Base-by-base conservation (phyloP, 2,888 invertebrate species). In the Rhimphoctona megacephalus region DNA sequence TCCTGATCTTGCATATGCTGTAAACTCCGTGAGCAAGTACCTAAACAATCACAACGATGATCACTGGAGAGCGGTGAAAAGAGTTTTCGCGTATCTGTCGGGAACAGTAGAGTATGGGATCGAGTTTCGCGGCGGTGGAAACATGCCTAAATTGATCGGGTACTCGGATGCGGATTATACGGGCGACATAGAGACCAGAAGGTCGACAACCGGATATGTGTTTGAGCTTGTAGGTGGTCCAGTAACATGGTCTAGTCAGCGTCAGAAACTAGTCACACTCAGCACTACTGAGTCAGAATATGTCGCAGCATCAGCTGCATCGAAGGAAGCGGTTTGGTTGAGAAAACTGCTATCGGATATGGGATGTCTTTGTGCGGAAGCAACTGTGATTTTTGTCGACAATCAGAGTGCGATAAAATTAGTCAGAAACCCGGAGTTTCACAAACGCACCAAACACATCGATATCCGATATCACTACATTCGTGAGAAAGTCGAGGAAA, bases 211-310 rank as follows among this genome's bases (percentile, higher is more conserved):
- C 17, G 89, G 89, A 7, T 87, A 86, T 61, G 22, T 89, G 0
- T 87, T 89, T 49, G 17, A 73, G 17, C 54, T 86, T 0, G 70
- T 76, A 39, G 76, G 76, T 72, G 22, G 86, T 85, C 11, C 80
- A 1, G 17, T 90, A 1, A 82, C 83, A 22, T 90, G 89, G 90
- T 30, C 81, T 5, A 83, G 78, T 64, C 85, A 87, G 66, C 49
- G 85, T 6, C 89, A 90, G 67, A 77, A 82, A 30, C 43, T 87
- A 17, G 88, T 89, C 0, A 88, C 88, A 3, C 74, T 82, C 0
- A 90, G 87, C 9, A 87, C 88, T 1, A 88, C 88, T 0, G 90
- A 89, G 49, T 83, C 89, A 2, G 88, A 90, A 67, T 84, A 89
- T 66, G 85, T 90, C 3, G 89, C 89, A 14, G 89, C 88, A 2